Base-by-base conservation (phyloP, 2,888 invertebrate genomes). In the Eupithecia pulchellata region DNA sequence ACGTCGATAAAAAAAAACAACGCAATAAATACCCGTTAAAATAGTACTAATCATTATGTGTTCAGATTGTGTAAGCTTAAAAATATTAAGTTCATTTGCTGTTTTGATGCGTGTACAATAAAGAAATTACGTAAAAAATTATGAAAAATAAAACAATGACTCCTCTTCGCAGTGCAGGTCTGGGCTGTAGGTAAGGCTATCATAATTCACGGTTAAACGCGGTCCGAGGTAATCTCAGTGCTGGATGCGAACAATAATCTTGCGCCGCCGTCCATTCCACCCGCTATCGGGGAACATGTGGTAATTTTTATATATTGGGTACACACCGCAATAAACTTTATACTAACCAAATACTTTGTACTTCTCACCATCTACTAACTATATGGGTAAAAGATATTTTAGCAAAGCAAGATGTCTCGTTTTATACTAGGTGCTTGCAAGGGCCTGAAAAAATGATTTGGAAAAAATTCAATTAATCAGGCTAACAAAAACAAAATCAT, bases 181-280 rank as follows among this genome's bases (percentile, higher is more conserved):
- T 66, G 62, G 42, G 55, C 64, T 69, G 67, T 86, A 61, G 61
- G 34, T 61, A 91, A 91, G 89, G 88, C 91, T 86, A 87, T 90
- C 92, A 91, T 94, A 93, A 93, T 89, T 94, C 89, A 91, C 89
- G 85, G 89, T 94, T 92, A 93, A 88, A 84, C 87, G 87, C 81
- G 83, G 88, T 87, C 84, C 82, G 85, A 86, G 87, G 91, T 92
- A 93, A 93, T 93, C 92, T 91, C 86, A 83, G 83, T 75, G 79
- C 34, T 86, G 86, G 89, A 88, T 89, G 87, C 78, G 83, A 82
- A 84, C 87, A 84, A 88, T 92, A 92, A 93, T 92, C 92, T 73
- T 90, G 84, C 78, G 83, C 75, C 78, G 83, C 75, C 88, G 88
- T 87, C 88, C 89, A 84, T 86, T 88, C 82, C 84, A 42, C 39